phyloP scores from a whole-genome alignment of 2,113 vertebrate species.

The Petrocephalus microphthalmus region DNA sequence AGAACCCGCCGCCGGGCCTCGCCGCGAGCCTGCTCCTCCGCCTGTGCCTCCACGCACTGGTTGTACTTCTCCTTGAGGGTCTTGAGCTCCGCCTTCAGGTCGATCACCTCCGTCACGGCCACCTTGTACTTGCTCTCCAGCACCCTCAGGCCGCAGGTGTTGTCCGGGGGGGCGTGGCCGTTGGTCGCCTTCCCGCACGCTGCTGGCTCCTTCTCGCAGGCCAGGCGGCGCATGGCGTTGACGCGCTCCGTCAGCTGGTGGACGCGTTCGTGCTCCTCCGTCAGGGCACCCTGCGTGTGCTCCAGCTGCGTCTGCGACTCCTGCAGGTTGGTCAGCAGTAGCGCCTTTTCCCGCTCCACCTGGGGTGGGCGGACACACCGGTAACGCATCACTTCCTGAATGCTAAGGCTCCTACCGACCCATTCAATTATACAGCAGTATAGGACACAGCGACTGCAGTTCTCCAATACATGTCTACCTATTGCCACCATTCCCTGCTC shows the following conservation, averaged over 20 bases:
- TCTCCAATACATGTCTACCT: neutral
- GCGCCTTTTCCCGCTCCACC: conserved; percentile 85
- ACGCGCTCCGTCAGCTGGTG: conserved; percentile 77
- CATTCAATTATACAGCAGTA: neutral
- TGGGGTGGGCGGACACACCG: conserved; percentile 36
- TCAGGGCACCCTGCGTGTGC: conserved; percentile 85
- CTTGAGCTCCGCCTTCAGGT: conserved; percentile 88
- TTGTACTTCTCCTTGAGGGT: conserved; percentile 79
- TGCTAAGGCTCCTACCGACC: neutral
- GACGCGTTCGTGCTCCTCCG: conserved; percentile 78
- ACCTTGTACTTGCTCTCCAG: conserved; percentile 94
- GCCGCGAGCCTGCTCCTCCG: conserved; percentile 66
- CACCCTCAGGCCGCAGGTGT: conserved; percentile 81
- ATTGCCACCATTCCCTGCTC: neutral
- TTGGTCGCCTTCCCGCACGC: conserved; percentile 61
- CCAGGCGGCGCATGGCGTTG: conserved; percentile 66
- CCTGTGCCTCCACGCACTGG: conserved; percentile 66
- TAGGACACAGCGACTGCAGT: neutral
- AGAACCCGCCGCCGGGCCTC: conserved; percentile 68
- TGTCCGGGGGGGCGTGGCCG: conserved; percentile 68
- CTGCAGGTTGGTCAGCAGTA: conserved; percentile 76
- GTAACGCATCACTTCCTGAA: neutral
- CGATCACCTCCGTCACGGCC: conserved; percentile 88
- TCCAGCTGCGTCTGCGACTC: conserved; percentile 86
- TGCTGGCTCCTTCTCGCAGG: conserved; percentile 58